A percentile compares a stretch with the other conserved stretches of the same genome.
These are phyloP conservation scores for Acestrorhynchus altus DNA, from an alignment of 2,797 vertebrate species.

Conservation along the genomic window DNA sequence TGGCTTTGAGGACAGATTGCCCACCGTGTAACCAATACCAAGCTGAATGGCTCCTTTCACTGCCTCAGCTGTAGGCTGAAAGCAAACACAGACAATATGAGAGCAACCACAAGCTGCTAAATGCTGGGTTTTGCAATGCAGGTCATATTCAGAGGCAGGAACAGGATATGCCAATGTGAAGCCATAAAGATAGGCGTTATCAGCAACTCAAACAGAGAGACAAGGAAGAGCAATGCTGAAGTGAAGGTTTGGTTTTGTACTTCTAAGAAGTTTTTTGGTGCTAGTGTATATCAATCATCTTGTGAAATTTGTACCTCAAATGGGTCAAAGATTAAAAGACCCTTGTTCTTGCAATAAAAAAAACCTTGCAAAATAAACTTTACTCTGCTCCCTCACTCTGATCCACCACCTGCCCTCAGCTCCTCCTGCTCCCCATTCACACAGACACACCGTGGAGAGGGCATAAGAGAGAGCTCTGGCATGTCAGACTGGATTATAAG, in stretches of 20 bases:
- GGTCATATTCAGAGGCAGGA: conserved; percentile 17
- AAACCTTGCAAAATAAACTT: too few relatives aligned
- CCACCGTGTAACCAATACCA: conserved; percentile 94
- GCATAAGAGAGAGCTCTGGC: too few relatives aligned
- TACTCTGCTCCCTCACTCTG: too few relatives aligned
- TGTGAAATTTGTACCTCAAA: not conserved
- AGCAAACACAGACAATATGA: conserved; percentile 20
- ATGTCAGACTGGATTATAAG: too few relatives aligned
- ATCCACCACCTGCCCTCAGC: too few relatives aligned
- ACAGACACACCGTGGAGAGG: too few relatives aligned
- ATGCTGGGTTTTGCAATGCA: not conserved
- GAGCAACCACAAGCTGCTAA: conserved; percentile 3
- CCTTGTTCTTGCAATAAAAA: too few relatives aligned
- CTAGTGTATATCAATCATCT: not conserved
- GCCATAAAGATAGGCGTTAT: conserved; percentile 33
- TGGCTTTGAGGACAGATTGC: conserved; percentile 93
- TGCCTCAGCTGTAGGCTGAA: conserved; percentile 86
- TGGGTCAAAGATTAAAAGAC: too few relatives aligned
- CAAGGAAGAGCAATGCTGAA: conserved; percentile 26
- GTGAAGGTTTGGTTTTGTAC: not conserved
- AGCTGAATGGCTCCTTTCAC: conserved; percentile 95
- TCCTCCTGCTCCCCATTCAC: too few relatives aligned
- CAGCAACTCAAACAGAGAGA: conserved; percentile 11
- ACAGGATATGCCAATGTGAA: conserved; percentile 28
- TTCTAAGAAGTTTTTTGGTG: conserved; percentile 19